Percentiles rank a stretch among this genome's conserved stretches.
phyloP scores from a whole-genome alignment of 2,797 vertebrate genomes.

The Lutjanus argentimaculatus region DNA sequence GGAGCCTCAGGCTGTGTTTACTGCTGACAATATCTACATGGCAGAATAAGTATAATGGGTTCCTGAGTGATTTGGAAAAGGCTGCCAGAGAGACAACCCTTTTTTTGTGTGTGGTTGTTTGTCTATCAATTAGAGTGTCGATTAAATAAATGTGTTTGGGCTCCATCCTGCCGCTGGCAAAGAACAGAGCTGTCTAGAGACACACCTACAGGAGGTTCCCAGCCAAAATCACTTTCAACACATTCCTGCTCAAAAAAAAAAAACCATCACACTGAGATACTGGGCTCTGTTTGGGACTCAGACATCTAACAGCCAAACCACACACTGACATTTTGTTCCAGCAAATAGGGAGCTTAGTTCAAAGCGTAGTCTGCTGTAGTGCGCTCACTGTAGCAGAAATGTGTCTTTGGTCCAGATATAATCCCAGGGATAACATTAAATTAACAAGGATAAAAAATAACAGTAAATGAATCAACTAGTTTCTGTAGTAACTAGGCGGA shows the following conservation, averaged over 20 bases:
- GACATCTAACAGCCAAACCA: constrained; percentile 35
- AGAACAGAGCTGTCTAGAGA: constrained; percentile 49
- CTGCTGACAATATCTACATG: constrained; percentile 59
- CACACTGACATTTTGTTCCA: constrained; percentile 33
- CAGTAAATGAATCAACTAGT: too few species aligned
- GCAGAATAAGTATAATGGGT: constrained; percentile 55
- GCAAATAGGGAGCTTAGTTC: constrained; percentile 28
- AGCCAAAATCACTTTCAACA: constrained; percentile 56
- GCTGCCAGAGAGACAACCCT: constrained; percentile 34
- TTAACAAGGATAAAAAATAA: too few species aligned
- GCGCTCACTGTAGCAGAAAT: too few species aligned
- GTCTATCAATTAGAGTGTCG: constrained; percentile 60
- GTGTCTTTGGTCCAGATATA: too few species aligned
- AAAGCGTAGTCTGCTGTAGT: neutral
- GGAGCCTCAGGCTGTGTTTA: constrained; percentile 54
- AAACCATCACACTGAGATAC: constrained; percentile 31
- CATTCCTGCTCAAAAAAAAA: constrained; percentile 30
- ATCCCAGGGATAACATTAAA: too few species aligned
- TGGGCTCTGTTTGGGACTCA: constrained; percentile 20
- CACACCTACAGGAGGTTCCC: constrained; percentile 46
- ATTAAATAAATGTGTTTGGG: constrained; percentile 62
- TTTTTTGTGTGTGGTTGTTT: constrained; percentile 43
- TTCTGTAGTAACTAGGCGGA: too few species aligned
- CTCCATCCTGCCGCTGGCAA: constrained; percentile 53
- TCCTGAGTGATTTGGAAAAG: constrained; percentile 63